Conservation (phyloP, 2,888 invertebrate species). For the Habrosyne pyritoides region DNA sequence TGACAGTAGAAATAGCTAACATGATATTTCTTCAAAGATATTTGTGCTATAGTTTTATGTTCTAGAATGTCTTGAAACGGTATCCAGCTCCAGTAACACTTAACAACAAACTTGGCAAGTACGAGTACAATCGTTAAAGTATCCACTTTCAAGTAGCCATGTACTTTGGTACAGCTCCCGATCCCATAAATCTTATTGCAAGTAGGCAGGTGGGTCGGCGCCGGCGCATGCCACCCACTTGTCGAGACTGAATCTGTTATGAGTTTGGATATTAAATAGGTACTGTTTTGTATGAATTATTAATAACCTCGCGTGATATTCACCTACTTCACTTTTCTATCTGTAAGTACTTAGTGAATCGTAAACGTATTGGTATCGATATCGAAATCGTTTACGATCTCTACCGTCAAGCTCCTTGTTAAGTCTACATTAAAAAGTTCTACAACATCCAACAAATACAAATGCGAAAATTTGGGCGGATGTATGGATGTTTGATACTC, state of each 20-base stretch:
- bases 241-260: conserved; percentile 44
- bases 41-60: too few relatives aligned
- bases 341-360: not conserved
- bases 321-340: not conserved
- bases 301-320: conserved; percentile 13
- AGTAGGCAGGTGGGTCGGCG: conserved; percentile 71
- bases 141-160: conserved; percentile 40
- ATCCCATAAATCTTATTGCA: conserved; percentile 60
- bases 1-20: not conserved
- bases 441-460: too few relatives aligned
- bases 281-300: conserved; percentile 20
- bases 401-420: too few relatives aligned
- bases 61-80: not conserved
- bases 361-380: not conserved
- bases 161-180: conserved; percentile 35
- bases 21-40: too few relatives aligned
- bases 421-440: too few relatives aligned
- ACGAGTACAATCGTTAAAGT: conserved; percentile 19
- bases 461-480: too few relatives aligned
- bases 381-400: not conserved
- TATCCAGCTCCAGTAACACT: not conserved
- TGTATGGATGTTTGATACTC: too few relatives aligned
- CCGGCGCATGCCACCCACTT: conserved; percentile 62
- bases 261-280: conserved; percentile 28
- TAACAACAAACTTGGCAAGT: not conserved